Evolutionary conservation across 2,797 vertebrate species (phyloP), one percentile per base, ranked within the genome.

Genomic region (Mareca strepera): DNA sequence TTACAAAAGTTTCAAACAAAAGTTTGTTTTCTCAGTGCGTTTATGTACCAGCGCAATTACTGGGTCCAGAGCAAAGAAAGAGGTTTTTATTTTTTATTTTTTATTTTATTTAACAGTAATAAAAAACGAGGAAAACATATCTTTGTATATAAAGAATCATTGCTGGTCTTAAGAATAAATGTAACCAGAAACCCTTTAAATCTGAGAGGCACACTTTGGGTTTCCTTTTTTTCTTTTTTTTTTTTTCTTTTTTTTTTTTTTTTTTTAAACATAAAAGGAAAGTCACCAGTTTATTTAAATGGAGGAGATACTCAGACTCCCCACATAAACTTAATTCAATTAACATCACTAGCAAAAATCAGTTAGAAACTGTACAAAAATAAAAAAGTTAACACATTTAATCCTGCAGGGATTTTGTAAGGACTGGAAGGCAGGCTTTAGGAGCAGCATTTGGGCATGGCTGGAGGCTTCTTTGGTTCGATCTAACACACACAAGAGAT

Each of bases 391-490:
- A 98, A 99, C 98, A 98, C 98, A 98, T 97, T 96, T 97, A 97
- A 98, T 98, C 98, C 98, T 99, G 99, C 99, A 99, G 98, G 98
- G 97, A 96, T 98, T 99, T 98, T 98, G 98, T 98, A 99, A 99
- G 99, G 99, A 99, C 99, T 98, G 98, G 98, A 99, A 99, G 99
- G 98, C 98, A 99, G 98, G 98, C 98, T 98, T 98, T 98, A 98
- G 98, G 98, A 99, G 99, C 99, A 99, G 99, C 99, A 99, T 99
- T 97, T 98, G 98, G 98, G 98, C 99, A 99, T 98, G 99, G 99
- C 99, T 98, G 98, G 99, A 99, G 99, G 99, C 98, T 98, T 99
- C 99, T 99, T 99, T 99, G 99, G 99, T 99, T 99, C 98, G 98
- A 98, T 99, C 98, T 97, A 98, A 99, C 98, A 99, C 98, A 98